These are phyloP conservation scores for Carcharodon carcharias DNA, from an alignment of 2,797 vertebrate species.

Conservation along the genomic window DNA sequence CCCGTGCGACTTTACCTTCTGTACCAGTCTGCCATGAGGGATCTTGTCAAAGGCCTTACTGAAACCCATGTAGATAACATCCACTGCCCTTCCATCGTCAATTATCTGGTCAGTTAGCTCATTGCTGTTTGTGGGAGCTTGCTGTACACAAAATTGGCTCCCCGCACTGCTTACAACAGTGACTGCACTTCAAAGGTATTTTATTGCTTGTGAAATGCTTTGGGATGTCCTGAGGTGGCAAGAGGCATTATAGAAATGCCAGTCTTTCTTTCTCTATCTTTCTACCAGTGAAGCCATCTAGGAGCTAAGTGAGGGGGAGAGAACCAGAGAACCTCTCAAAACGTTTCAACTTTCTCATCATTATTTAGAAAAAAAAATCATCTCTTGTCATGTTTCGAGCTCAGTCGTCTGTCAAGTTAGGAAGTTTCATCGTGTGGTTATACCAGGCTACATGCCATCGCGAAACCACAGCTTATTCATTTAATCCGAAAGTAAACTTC, in stretches of 20 bases:
- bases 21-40: too few relatives aligned
- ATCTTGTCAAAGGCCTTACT: too few relatives aligned
- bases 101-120: background rate
- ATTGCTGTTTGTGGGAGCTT: background rate
- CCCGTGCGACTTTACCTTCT: too few relatives aligned
- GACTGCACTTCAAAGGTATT: background rate
- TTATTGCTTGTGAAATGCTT: background rate
- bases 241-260: background rate
- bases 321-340: background rate
- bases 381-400: background rate
- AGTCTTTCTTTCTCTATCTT: background rate
- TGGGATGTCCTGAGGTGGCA: background rate
- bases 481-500: background rate
- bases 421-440: background rate
- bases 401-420: background rate
- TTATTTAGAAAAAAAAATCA: background rate
- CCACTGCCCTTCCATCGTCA: too few relatives aligned
- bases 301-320: background rate
- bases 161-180: background rate
- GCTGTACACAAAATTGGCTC: background rate
- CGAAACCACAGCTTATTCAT: background rate
- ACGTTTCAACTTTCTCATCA: background rate
- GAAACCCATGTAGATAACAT: too few relatives aligned
- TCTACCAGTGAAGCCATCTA: background rate
- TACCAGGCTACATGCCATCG: background rate